Conservation (phyloP, 1,140 invertebrate genomes). For the Plectus sambesii region DNA sequence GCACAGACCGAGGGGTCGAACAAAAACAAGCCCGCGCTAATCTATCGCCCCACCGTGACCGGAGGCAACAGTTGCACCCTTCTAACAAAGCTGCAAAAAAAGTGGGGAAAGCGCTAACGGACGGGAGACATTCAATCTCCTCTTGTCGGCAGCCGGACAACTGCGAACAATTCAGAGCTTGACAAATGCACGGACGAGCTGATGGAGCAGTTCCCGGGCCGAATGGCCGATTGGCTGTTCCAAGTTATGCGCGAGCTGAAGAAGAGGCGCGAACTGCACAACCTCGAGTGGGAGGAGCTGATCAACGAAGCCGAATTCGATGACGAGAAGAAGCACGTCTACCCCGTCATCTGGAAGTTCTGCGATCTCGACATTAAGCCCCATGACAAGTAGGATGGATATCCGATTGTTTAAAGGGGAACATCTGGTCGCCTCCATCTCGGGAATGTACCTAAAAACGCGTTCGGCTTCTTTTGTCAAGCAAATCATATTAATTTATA, state of each 20-base stretch:
- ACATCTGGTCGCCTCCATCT: too few species aligned
- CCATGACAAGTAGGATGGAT: constrained; percentile 68
- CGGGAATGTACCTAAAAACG: too few species aligned
- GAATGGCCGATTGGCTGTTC: constrained; percentile 92
- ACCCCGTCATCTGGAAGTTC: constrained; percentile 89
- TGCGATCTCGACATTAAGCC: constrained; percentile 79
- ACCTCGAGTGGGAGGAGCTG: constrained; percentile 65
- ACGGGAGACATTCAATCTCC: neutral
- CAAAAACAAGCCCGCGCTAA: too few species aligned
- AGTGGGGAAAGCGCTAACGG: neutral
- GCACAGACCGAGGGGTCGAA: too few species aligned
- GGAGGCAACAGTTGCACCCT: too few species aligned
- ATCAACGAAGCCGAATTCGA: constrained; percentile 57
- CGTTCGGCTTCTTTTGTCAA: too few species aligned
- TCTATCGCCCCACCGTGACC: too few species aligned
- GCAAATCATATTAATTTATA: too few species aligned
- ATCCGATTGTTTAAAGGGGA: too few species aligned
- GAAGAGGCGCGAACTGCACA: constrained; percentile 70
- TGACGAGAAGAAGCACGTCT: constrained; percentile 59
- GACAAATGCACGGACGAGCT: constrained; percentile 67
- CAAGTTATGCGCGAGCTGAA: constrained; percentile 71
- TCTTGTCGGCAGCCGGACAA: constrained; percentile 49
- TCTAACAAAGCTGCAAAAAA: constrained; percentile 2
- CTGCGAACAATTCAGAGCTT: constrained; percentile 57
- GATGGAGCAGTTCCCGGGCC: constrained; percentile 57